phyloP scores from a whole-genome alignment of 2,888 invertebrate genomes.

The Mayetiola destructor region DNA sequence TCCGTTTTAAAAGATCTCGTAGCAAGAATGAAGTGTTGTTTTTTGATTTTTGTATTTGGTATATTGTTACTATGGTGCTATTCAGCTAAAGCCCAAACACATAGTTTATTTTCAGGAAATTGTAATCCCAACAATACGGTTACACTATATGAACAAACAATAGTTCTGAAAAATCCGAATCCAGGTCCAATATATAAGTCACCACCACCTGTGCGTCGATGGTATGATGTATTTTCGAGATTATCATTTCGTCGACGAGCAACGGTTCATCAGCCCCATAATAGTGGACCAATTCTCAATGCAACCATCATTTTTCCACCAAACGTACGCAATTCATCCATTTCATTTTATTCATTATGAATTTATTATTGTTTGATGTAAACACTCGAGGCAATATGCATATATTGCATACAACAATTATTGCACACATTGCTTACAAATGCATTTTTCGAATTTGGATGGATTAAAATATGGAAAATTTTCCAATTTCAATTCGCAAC shows the following conservation, averaged over 20 bases:
- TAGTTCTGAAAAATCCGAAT: not conserved
- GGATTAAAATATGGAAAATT: not conserved
- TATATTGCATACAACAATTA: too few relatives aligned
- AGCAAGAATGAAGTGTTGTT: not conserved
- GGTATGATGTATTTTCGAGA: not conserved
- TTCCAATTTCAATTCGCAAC: not conserved
- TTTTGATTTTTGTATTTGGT: not conserved
- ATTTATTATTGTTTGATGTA: not conserved
- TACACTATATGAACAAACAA: not conserved
- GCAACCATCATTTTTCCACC: not conserved
- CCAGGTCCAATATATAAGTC: not conserved
- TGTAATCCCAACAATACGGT: not conserved
- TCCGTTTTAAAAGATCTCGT: too few relatives aligned
- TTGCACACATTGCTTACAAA: not conserved
- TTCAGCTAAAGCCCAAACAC: too few relatives aligned
- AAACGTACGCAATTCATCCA: not conserved
- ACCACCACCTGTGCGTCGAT: not conserved
- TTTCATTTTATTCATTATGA: not conserved
- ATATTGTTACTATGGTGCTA: not conserved
- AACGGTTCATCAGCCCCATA: not conserved
- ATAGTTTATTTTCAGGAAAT: slow-evolving; percentile 4
- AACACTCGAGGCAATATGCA: too few relatives aligned
- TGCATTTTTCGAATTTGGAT: not conserved
- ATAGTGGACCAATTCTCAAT: not conserved
- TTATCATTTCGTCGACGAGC: slow-evolving; percentile 7